A percentile compares a stretch with the other conserved stretches of the same genome.
These are phyloP conservation scores for Ischnura elegans DNA, from an alignment of 2,888 invertebrate genomes.

Conservation along the genomic window DNA sequence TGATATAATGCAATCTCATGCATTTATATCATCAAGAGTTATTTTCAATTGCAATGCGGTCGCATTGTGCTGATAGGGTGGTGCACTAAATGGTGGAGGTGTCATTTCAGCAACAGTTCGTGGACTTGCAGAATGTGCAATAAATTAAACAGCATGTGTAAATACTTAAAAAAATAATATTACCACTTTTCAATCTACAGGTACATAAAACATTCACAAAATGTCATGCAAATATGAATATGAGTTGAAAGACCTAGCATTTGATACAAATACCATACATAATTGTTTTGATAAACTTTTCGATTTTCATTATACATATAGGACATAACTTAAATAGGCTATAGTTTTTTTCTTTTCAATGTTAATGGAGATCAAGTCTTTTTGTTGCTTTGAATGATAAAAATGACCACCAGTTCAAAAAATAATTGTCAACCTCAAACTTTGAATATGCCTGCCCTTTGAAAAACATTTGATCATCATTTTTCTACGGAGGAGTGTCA, in stretches of 20 bases:
- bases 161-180: conserved; percentile 5
- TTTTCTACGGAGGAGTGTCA: no score
- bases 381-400: neutral
- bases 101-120: neutral
- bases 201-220: conserved; percentile 21
- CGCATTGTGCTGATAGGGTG: neutral
- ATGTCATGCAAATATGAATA: neutral
- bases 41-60: no score
- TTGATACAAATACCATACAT: conserved; percentile 30
- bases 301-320: neutral
- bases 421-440: no score
- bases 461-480: no score
- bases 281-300: neutral
- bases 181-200: conserved; percentile 11
- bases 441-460: no score
- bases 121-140: neutral
- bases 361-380: neutral
- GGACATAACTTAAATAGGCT: neutral
- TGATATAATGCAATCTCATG: neutral
- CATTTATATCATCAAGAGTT: neutral
- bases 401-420: no score
- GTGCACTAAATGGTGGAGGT: neutral
- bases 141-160: neutral
- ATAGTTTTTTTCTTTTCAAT: neutral
- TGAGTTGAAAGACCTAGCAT: neutral